Evolutionary conservation across 2,888 invertebrate species (phyloP).

Genomic region (Ectemnius lituratus): DNA sequence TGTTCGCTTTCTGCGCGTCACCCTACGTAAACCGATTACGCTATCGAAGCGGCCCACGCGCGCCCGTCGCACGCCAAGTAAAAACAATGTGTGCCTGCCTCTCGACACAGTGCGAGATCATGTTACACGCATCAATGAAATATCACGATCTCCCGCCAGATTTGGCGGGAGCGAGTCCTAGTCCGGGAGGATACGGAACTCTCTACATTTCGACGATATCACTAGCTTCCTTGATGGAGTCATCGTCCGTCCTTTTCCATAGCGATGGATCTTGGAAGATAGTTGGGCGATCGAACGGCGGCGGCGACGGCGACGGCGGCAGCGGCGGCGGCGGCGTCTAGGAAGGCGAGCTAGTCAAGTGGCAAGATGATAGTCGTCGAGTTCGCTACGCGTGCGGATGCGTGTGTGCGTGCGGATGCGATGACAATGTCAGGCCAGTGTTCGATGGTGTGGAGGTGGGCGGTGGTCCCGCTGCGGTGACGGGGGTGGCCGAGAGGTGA

Average conservation of each 20-base stretch:
- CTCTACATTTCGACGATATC: too few species aligned
- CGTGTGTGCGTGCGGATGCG: conserved; percentile 71
- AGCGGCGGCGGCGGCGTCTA: too few species aligned
- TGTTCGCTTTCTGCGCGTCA: conserved; percentile 50
- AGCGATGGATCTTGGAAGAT: neutral
- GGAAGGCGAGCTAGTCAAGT: conserved; percentile 30
- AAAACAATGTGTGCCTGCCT: conserved; percentile 18
- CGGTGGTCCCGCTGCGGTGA: conserved; percentile 61
- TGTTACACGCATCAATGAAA: neutral
- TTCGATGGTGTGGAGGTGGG: conserved; percentile 69
- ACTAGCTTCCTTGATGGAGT: too few species aligned
- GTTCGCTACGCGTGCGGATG: conserved; percentile 77
- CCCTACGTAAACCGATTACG: conserved; percentile 61
- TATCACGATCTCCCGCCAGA: too few species aligned
- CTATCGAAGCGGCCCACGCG: conserved; percentile 53
- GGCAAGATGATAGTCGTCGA: conserved; percentile 28
- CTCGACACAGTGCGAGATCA: conserved; percentile 13
- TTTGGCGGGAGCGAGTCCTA: too few species aligned
- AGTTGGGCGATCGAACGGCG: conserved; percentile 12
- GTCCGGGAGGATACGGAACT: too few species aligned
- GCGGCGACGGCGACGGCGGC: too few species aligned
- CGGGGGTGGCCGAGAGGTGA: conserved; percentile 67
- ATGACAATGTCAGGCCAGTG: conserved; percentile 65
- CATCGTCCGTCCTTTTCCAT: too few species aligned
- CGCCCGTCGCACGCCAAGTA: conserved; percentile 31